Evolutionary conservation across 2,888 invertebrate genomes (phyloP), one percentile per base, ranked within the genome.

Genomic region (Drosophila antonietae): DNA sequence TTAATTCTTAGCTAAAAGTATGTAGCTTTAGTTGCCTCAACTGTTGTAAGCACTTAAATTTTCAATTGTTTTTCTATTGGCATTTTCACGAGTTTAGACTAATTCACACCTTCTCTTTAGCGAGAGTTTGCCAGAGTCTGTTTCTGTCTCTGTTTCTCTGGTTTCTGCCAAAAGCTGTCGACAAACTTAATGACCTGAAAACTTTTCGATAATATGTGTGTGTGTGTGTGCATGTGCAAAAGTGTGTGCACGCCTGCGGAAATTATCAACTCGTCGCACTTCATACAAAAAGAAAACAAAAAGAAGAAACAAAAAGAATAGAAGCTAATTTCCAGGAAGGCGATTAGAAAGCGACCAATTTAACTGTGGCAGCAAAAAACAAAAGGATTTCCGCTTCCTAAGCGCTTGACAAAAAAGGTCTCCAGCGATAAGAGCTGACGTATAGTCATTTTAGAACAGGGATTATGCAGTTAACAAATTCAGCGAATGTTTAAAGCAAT

Each of bases 131-230:
- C 51, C 20, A 31, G 28, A 28, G 28, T 28, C 28, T 4, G 28
- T 28, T 28, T 12, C 23, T 68, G 68, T 59, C 57, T 49, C 59
- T 51, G 49, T 55, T 31, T 37, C 52, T 46, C 62, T 60, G 64
- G 51, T 49, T 64, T 20, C 64, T 71, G 75, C 66, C 78, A 71
- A 62, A 73, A 75, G 75, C 73, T 78, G 87, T 78, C 80, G 86
- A 80, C 86, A 89, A 91, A 92, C 92, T 92, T 92, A 92, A 92
- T 92, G 92, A 92, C 91, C 91, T 85, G 92, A 91, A 92, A 92
- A 92, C 90, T 91, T 83, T 91, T 92, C 92, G 92, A 92, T 92
- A 92, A 92, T 91, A 83, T 83, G 74, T 63, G 63, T 66, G 71
- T 53, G 56, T 61, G 43, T 47, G 52, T 64, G 61, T 67, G 65